Evolutionary conservation across 2,797 vertebrate species (phyloP).

Genomic region (Hybognathus amarus): DNA sequence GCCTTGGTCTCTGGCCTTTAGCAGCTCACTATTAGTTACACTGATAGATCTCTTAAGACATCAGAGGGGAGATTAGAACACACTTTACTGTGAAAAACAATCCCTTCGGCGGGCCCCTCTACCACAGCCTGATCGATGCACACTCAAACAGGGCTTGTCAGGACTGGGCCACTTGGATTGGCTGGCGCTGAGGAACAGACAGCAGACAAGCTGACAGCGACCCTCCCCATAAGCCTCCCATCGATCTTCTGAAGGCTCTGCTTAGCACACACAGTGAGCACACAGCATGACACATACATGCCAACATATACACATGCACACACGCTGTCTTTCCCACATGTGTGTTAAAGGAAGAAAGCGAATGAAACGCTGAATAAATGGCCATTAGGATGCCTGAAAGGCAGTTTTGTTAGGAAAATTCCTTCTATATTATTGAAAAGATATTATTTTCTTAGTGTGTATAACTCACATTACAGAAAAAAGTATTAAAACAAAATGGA

Average conservation of each 20-base stretch:
- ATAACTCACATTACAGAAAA: background rate
- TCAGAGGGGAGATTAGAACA: constrained; percentile 61
- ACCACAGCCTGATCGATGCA: constrained; percentile 68
- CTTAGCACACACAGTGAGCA: constrained; percentile 41
- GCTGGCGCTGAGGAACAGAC: constrained; percentile 66
- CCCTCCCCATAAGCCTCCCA: constrained; percentile 60
- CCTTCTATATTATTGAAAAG: background rate
- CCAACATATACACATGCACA: constrained; percentile 44
- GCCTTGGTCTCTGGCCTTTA: constrained; percentile 46
- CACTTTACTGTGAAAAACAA: constrained; percentile 65
- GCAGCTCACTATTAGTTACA: constrained; percentile 56
- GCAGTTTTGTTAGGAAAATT: background rate
- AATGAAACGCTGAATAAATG: background rate
- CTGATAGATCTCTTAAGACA: constrained; percentile 62
- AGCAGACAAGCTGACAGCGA: constrained; percentile 66
- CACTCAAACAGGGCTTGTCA: constrained; percentile 67
- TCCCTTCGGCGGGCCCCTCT: constrained; percentile 63
- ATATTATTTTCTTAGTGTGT: background rate
- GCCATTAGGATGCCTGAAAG: background rate
- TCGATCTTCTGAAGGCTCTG: constrained; percentile 68
- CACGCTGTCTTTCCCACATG: constrained; percentile 44
- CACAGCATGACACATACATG: constrained; percentile 51
- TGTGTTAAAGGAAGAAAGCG: background rate
- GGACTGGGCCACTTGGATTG: constrained; percentile 66
- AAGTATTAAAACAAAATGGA: background rate